Evolutionary conservation across 2,888 invertebrate species (phyloP).

Genomic region (Globia sparganii): DNA sequence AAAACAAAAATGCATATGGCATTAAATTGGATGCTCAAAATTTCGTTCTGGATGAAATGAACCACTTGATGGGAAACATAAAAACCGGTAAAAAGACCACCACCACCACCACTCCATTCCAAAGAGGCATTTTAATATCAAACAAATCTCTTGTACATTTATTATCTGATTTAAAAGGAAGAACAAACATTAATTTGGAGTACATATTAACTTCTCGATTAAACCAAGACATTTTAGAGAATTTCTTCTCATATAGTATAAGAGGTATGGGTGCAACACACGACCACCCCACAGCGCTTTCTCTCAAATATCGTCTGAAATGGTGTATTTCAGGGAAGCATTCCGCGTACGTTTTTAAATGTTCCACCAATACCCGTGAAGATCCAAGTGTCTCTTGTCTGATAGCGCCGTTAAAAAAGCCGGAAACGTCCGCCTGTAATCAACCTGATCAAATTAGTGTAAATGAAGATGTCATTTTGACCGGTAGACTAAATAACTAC

Average conservation of each 20-base stretch:
- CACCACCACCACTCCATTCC: background rate
- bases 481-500: too few relatives aligned
- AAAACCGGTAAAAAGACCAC: background rate
- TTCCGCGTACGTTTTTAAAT: background rate
- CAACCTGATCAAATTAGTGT: background rate
- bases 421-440: background rate
- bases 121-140: background rate
- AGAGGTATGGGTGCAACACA: background rate
- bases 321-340: background rate
- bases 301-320: background rate
- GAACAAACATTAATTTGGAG: background rate
- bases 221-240: background rate
- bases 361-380: background rate
- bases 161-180: background rate
- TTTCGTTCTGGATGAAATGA: background rate
- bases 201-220: background rate
- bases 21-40: too few relatives aligned
- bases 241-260: slow-evolving; percentile 5
- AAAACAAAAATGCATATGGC: too few relatives aligned
- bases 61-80: background rate
- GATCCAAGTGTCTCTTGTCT: background rate
- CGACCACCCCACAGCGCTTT: background rate
- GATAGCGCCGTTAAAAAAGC: background rate
- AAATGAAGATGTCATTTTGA: background rate
- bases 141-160: background rate